Base-by-base conservation (phyloP, 2,888 invertebrate species). In the Plebejus anna region DNA sequence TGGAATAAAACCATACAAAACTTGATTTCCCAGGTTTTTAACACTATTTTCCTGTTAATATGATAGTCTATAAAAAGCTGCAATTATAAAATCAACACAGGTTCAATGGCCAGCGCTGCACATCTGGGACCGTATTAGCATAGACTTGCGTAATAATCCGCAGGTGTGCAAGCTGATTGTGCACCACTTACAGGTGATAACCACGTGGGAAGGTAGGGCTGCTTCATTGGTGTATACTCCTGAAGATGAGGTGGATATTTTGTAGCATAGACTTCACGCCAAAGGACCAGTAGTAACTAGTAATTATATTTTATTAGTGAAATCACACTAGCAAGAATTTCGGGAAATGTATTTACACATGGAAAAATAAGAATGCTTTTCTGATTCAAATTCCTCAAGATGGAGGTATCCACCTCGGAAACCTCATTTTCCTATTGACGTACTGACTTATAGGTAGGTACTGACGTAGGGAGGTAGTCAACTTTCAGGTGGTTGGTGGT, bases 101-200 rank as follows among this genome's bases (percentile, higher is more conserved):
- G 90, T 90, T 90, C 88, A 88, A 86, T 84, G 89, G 83, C 86
- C 86, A 84, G 84, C 80, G 59, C 78, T 75, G 83, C 84, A 86
- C 92, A 92, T 92, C 92, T 92, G 92, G 84, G 85, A 87, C 86
- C 86, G 82, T 83, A 88, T 89, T 89, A 89, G 84, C 86, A 84
- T 85, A 84, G 85, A 88, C 84, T 88, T 93, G 90, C 91, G 88
- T 88, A 90, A 93, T 90, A 89, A 89, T 88, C 88, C 86, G 92
- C 93, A 93, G 93, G 91, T 93, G 93, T 82, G 82, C 83, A 83
- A 86, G 91, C 87, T 90, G 91, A 92, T 92, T 93, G 89, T 89
- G 82, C 85, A 90, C 89, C 90, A 88, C 86, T 84, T 88, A 92
- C 93, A 93, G 93, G 93, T 93, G 93, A 83, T 86, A 76, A 87